Percentiles rank a stretch among this genome's conserved stretches.
These are phyloP conservation scores for Triops longicaudatus DNA, from an alignment of 1,140 invertebrate genomes.

Conservation along the genomic window DNA sequence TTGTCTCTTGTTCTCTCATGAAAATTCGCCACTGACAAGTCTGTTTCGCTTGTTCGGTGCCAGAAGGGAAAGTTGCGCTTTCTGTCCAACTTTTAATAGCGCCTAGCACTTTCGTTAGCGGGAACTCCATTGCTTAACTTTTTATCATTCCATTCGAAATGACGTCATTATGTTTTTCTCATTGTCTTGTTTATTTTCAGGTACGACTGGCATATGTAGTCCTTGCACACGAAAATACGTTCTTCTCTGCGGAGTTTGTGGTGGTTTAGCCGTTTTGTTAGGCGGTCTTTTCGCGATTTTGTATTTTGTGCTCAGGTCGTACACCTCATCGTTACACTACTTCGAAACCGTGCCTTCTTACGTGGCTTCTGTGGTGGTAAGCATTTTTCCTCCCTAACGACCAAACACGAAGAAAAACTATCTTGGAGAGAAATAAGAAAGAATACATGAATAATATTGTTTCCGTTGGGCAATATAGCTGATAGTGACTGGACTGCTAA, in stretches of 20 bases:
- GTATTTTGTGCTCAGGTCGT: conserved; percentile 63
- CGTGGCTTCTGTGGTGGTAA: conserved; percentile 67
- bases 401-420: not conserved
- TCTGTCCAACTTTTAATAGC: too few relatives aligned
- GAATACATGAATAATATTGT: conserved; percentile 8
- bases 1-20: not conserved
- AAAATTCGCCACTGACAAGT: not conserved
- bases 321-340: conserved; percentile 67
- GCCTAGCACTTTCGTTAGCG: not conserved
- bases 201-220: conserved; percentile 22
- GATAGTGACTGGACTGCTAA: conserved; percentile 72
- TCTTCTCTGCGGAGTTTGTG: conserved; percentile 63
- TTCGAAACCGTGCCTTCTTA: conserved; percentile 78
- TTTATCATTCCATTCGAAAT: not conserved
- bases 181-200: not conserved
- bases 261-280: conserved; percentile 57
- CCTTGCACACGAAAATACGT: conserved; percentile 54
- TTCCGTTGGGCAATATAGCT: conserved; percentile 39
- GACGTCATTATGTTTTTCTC: not conserved
- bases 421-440: not conserved
- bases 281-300: conserved; percentile 64
- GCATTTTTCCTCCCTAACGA: conserved; percentile 27
- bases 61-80: too few relatives aligned
- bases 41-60: too few relatives aligned
- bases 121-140: not conserved